phyloP scores from a whole-genome alignment of 2,888 invertebrate genomes.

The Luperina nickerlii region DNA sequence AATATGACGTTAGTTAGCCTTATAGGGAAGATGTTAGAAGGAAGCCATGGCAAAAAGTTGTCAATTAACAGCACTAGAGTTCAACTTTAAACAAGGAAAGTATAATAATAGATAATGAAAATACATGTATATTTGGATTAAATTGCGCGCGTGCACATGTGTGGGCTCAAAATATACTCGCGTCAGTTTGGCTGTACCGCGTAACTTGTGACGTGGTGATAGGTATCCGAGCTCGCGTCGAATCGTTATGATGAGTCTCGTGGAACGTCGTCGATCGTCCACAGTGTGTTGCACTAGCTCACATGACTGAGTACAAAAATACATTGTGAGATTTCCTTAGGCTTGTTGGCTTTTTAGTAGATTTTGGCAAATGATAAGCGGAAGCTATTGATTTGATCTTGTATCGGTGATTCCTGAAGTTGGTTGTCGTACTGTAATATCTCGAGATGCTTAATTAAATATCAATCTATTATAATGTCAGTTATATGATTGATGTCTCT shows the following conservation, averaged over 20 bases:
- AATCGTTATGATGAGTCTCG: slow-evolving; percentile 47
- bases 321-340: neutral
- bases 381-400: neutral
- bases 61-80: neutral
- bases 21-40: neutral
- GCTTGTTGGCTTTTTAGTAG: neutral
- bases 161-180: slow-evolving; percentile 53
- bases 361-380: neutral
- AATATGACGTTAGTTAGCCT: neutral
- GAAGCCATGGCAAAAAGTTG: neutral
- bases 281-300: slow-evolving; percentile 14
- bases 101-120: slow-evolving; percentile 19
- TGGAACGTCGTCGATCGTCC: neutral
- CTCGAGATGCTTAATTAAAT: neutral
- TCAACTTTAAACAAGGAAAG: slow-evolving; percentile 5
- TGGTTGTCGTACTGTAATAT: neutral
- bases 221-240: slow-evolving; percentile 28
- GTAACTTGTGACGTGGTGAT: slow-evolving; percentile 45
- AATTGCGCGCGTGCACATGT: slow-evolving; percentile 20
- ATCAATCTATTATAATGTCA: slow-evolving; percentile 3
- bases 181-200: slow-evolving; percentile 37
- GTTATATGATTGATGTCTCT: neutral
- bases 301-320: slow-evolving; percentile 27
- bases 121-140: slow-evolving; percentile 16
- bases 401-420: neutral